Evolutionary conservation across 35 echinoderm and acorn worm genomes (phyloP).

Genomic region (Ophiothrix spiculata): DNA sequence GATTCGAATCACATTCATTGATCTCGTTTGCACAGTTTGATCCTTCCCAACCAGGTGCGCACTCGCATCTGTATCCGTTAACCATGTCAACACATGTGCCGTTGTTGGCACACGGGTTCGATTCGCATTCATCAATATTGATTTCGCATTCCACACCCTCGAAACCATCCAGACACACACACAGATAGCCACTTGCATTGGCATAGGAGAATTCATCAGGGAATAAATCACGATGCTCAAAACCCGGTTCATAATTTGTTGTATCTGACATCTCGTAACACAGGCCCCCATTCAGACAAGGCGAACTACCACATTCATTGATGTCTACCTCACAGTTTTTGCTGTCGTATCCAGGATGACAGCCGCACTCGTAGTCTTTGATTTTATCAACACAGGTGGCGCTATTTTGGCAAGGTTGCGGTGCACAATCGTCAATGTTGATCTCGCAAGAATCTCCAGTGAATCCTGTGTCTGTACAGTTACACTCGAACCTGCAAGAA

Average conservation of each 20-base stretch:
- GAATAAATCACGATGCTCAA: slow-evolving; percentile 30
- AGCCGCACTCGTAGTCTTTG: slow-evolving; percentile 66
- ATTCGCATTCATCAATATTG: slow-evolving; percentile 68
- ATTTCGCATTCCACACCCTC: slow-evolving; percentile 51
- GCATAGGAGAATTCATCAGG: slow-evolving; percentile 44
- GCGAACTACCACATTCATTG: slow-evolving; percentile 53
- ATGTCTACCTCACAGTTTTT: slow-evolving; percentile 48
- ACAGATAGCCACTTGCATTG: slow-evolving; percentile 57
- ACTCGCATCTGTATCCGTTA: slow-evolving; percentile 43
- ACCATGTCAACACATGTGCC: slow-evolving; percentile 55
- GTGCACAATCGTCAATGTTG: slow-evolving; percentile 73
- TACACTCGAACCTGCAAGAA: slow-evolving; percentile 58
- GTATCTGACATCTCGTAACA: slow-evolving; percentile 54
- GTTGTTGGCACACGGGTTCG: slow-evolving; percentile 50
- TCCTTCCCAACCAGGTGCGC: slow-evolving; percentile 44
- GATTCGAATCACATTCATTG: slow-evolving; percentile 61
- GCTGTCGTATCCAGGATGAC: slow-evolving; percentile 61
- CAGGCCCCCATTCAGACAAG: slow-evolving; percentile 52
- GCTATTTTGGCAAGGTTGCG: slow-evolving; percentile 46
- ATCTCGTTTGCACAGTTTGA: slow-evolving; percentile 33
- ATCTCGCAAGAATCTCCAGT: slow-evolving; percentile 42
- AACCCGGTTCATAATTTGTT: slow-evolving; percentile 22
- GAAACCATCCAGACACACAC: slow-evolving; percentile 52
- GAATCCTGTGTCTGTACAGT: slow-evolving; percentile 71
- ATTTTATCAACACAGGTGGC: slow-evolving; percentile 55